Evolutionary conservation across 2,888 invertebrate genomes (phyloP), one percentile per base, ranked within the genome.

Genomic region (Margaritifera margaritifera): DNA sequence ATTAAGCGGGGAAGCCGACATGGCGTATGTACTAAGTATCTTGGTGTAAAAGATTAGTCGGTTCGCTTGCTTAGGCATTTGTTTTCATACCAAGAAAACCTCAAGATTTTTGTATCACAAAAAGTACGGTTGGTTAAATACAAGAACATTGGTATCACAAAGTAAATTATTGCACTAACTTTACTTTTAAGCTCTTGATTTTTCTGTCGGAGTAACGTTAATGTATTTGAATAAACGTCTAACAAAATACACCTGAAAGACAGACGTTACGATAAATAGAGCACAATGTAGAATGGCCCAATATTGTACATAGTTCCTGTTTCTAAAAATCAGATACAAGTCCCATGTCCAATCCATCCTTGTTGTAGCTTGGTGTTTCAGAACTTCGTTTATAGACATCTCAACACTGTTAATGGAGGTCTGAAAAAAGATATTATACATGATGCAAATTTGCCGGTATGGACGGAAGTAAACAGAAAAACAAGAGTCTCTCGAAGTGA

Each of bases 251-350:
- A 97, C 96, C 90, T 95, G 95, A 61, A 94, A 88, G 1, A 94
- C 92, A 18, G 95, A 95, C 0, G 96, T 95, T 1, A 93, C 92
- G 62, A 94, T 91, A 75, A 98, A 95, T 1, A 97, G 94, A 42
- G 94, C 69, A 78, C 97, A 95, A 91, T 97, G 97, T 64, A 94
- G 92, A 4, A 97, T 83, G 0, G 98, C 97, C 95, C 97, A 97
- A 72, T 93, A 93, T 74, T 94, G 92, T n/a, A 98, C 95, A 71
- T 83, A 84, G 6, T 60, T 62, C 59, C 81, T 79, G 69, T 85
- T 86, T 11, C 75, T 77, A 1, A 56, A 64, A 11, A 82, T 71
- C 8, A 81, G 68, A 67, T 85, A 85, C 80, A 80, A 84, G 75
- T 86, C 86, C 55, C 75, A 74, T 1, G 84, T 68, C 18, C 81